A percentile compares a stretch with the other conserved stretches of the same genome.
Evolutionary conservation across 2,113 vertebrate genomes (phyloP).

Genomic region (Apus apus): DNA sequence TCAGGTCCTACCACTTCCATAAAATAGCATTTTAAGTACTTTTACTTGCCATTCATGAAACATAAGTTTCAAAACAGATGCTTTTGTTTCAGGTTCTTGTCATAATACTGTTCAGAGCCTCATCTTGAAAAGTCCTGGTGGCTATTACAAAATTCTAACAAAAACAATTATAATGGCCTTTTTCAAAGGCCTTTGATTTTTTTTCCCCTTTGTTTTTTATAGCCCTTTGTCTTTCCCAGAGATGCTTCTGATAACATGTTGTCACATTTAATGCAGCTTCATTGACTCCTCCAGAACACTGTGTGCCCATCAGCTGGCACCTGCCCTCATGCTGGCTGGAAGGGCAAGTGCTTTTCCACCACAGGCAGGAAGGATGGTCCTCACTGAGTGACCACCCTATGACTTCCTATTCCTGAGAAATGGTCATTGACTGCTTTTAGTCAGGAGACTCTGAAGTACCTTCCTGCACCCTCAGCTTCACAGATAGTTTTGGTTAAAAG

Average conservation of each 20-base stretch:
- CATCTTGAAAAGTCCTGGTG: not conserved
- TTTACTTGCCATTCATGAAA: not conserved
- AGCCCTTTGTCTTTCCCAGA: not conserved
- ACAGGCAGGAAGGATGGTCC: not conserved
- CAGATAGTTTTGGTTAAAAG: not conserved
- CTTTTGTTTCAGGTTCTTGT: not conserved
- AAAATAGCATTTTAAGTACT: not conserved
- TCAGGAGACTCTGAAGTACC: not conserved
- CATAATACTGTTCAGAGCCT: not conserved
- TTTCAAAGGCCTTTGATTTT: not conserved
- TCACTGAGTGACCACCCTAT: not conserved
- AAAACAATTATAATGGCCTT: not conserved
- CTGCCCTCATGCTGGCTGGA: not conserved
- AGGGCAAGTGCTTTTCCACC: not conserved
- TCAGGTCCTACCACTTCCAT: not conserved
- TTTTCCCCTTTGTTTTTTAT: not conserved
- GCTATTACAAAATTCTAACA: not conserved
- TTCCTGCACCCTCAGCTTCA: fast-evolving
- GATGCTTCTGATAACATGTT: not conserved
- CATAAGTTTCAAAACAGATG: not conserved
- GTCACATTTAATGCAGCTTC: not conserved
- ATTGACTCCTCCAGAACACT: not conserved
- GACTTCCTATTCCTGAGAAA: not conserved
- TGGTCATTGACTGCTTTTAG: not conserved
- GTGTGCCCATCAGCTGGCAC: not conserved